A percentile compares a stretch with the other conserved stretches of the same genome.
Conservation (phyloP, 2,888 invertebrate species). For the Cryptops parisi region DNA sequence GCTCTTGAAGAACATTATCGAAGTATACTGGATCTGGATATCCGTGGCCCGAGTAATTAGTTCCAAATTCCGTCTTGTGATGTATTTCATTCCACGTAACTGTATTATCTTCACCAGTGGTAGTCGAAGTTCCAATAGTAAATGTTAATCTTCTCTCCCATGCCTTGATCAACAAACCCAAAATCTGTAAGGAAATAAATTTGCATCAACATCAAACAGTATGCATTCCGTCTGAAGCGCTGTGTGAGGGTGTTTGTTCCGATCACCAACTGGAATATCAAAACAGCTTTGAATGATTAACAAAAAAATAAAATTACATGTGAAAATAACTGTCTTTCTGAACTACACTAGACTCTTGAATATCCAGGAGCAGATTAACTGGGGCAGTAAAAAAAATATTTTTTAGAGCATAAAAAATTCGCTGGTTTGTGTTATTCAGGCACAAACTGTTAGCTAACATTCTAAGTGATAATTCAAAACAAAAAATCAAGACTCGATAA, state of each 20-base stretch:
- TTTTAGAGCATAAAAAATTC: no score
- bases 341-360: no score
- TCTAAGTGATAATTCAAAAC: no score
- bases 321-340: no score
- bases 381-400: no score
- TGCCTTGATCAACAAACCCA: conserved; percentile 58
- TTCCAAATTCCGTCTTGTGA: conserved; percentile 62
- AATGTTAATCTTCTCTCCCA: conserved; percentile 74
- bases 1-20: conserved; percentile 42
- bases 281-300: no score
- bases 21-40: conserved; percentile 65
- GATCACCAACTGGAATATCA: no score
- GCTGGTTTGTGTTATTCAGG: no score
- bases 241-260: background rate
- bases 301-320: no score
- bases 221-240: background rate
- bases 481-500: no score
- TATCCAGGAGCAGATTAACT: no score
- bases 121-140: conserved; percentile 70
- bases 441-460: no score
- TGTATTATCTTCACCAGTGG: conserved; percentile 79
- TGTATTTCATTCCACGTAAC: conserved; percentile 85
- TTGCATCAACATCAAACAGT: background rate
- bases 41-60: conserved; percentile 40
- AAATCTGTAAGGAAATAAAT: conserved; percentile 36